Base-by-base conservation (phyloP, 1,140 invertebrate species). In the Anastatus disparis region DNA sequence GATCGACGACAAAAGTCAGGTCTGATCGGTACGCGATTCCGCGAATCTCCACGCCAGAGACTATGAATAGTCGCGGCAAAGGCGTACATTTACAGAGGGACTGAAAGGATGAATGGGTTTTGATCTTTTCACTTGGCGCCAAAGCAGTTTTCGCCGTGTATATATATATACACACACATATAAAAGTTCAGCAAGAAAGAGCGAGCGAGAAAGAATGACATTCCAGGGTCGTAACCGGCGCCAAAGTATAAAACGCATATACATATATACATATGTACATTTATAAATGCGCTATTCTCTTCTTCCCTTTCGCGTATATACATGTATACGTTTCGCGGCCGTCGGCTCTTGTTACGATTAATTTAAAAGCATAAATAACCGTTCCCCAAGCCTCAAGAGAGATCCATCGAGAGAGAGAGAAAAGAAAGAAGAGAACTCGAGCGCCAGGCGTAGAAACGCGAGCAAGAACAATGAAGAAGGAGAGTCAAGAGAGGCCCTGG, bases 281-380 rank as follows among this genome's bases (percentile, higher is more conserved):
- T 29, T 26, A 26, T 17, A 35, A 35, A 55, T 27, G 29, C 38
- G 42, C 58, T 13, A 13, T 13, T 3, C 40, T 12, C 24, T 4
- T 44, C 58, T 61, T 40, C 24, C 17, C 13, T 63, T 63, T 58
- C 35, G 20, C 9, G n/a, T n/a, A n/a, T n/a, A n/a, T n/a, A n/a
- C n/a, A n/a, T n/a, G n/a, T n/a, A n/a, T n/a, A n/a, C n/a, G n/a
- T n/a, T n/a, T n/a, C 26, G 15, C 15, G 20, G 1, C 44, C 15
- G 24, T 24, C 61, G 26, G 58, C 58, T 63, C 44, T 52, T 56
- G 15, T 73, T 64, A 63, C 69, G 65, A 78, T 78, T 77, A 78
- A 78, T 78, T 78, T 74, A 52, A 40, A 69, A 59, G 61, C 71
- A 75, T 77, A 76, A 75, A 76, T 77, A 75, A 74, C 69, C 64